These are phyloP conservation scores for Sycobia sp. DNA, from an alignment of 1,140 invertebrate genomes.

Conservation along the genomic window DNA sequence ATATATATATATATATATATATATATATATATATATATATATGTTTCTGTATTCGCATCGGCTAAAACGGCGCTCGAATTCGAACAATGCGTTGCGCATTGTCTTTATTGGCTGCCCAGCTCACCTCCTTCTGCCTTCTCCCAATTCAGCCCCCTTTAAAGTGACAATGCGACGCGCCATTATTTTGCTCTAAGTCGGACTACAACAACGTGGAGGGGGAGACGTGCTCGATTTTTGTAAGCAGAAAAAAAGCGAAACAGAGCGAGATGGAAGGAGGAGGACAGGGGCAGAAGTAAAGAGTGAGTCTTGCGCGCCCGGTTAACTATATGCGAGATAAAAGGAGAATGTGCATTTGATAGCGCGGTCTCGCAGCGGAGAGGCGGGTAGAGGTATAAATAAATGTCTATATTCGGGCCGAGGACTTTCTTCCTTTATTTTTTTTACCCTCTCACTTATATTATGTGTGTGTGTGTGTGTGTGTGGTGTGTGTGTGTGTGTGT, in stretches of 20 bases:
- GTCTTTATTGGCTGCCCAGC: slow-evolving; percentile 30
- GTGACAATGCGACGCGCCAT: slow-evolving; percentile 32
- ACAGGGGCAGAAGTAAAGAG: too few species aligned
- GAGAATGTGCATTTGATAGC: slow-evolving; percentile 9
- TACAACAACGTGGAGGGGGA: too few species aligned
- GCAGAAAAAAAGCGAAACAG: too few species aligned
- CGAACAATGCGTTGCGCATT: slow-evolving; percentile 31
- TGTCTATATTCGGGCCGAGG: not conserved
- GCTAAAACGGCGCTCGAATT: slow-evolving; percentile 20
- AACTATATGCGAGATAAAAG: slow-evolving; percentile 13
- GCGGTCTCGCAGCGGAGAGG: not conserved
- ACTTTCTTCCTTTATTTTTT: too few species aligned
- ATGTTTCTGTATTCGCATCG: slow-evolving; percentile 18
- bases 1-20: too few species aligned
- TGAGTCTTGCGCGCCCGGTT: not conserved
- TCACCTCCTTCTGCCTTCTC: too few species aligned
- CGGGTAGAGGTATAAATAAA: slow-evolving; percentile 34
- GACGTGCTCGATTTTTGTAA: too few species aligned
- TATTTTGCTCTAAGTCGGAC: slow-evolving; percentile 23
- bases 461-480: too few species aligned
- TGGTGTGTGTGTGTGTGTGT: too few species aligned
- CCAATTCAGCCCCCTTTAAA: slow-evolving; percentile 26
- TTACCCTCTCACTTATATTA: not conserved
- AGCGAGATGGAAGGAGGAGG: too few species aligned
- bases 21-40: too few species aligned